Evolutionary conservation across 2,888 invertebrate species (phyloP).

Genomic region (Heliconius charithonia): DNA sequence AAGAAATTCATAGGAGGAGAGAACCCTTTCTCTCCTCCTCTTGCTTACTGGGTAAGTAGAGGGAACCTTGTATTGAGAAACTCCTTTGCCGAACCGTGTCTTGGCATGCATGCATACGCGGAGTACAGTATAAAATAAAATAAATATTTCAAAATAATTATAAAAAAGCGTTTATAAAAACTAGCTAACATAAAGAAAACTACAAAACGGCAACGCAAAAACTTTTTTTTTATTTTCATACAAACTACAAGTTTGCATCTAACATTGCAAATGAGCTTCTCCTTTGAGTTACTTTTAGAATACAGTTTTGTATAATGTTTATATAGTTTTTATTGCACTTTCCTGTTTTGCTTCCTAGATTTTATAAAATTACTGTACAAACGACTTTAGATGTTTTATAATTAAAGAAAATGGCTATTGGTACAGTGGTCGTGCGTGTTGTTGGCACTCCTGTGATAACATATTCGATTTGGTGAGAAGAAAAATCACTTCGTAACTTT

Average conservation of each 20-base stretch:
- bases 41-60: background rate
- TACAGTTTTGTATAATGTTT: slow-evolving; percentile 23
- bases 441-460: background rate
- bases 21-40: too few relatives aligned
- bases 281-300: slow-evolving; percentile 31
- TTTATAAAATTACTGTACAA: background rate
- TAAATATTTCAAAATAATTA: too few relatives aligned
- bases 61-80: too few relatives aligned
- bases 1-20: too few relatives aligned
- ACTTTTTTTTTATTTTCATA: slow-evolving; percentile 9
- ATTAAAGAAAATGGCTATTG: background rate
- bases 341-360: slow-evolving; percentile 6
- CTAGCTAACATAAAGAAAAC: background rate
- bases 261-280: slow-evolving; percentile 36
- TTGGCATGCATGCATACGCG: too few relatives aligned
- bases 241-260: slow-evolving; percentile 31
- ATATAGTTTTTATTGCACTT: slow-evolving; percentile 23
- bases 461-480: background rate
- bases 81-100: too few relatives aligned
- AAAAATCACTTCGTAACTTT: too few relatives aligned
- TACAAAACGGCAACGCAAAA: background rate
- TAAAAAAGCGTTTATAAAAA: background rate
- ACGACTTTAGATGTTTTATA: background rate
- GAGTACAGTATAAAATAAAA: too few relatives aligned
- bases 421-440: background rate